Evolutionary conservation across 2,888 invertebrate genomes (phyloP), one percentile per base, ranked within the genome.

Genomic region (Tromatobia lineatoria): DNA sequence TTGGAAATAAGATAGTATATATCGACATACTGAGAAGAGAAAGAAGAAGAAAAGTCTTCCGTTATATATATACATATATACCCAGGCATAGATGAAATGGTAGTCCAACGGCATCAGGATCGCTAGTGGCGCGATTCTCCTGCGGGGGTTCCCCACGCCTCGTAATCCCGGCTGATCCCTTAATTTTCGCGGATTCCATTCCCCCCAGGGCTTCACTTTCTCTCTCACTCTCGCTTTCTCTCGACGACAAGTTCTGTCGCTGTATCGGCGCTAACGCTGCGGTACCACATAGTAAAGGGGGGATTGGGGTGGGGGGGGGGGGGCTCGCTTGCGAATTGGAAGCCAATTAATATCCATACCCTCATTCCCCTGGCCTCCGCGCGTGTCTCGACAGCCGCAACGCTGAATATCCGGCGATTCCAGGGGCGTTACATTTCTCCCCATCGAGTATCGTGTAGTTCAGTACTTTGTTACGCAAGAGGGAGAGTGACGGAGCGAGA

Each of bases 311-410:
- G 29, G 29, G 29, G 29, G 29, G 29, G 2, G 29, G 29, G 29
- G 29, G 29, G 79, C 54, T 85, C 87, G 85, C 54, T 88, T 85
- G 87, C 87, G 87, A 89, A 92, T 92, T 90, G 91, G 91, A 91
- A 91, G 91, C 91, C 91, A 92, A 92, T 92, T 92, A 92, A 92
- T 92, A 92, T 88, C 89, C 78, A 81, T 82, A 80, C 74, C 52
- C 47, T 42, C 29, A 23, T 69, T 38, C 25, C 64, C 29, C 47
- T 47, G 50, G 61, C 52, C 64, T 54, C 57, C 59, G 54, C 57
- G 54, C 64, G 47, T 77, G 61, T 78, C 75, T 71, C 61, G 54
- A 11, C 64, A 38, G 74, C 81, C 82, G 66, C 85, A 83, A 82
- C 81, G 75, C 61, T 80, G 89, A 86, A 89, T 88, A 89, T 88